Conservation (phyloP, 2,113 vertebrate genomes). For the Ginglymostoma cirratum region DNA sequence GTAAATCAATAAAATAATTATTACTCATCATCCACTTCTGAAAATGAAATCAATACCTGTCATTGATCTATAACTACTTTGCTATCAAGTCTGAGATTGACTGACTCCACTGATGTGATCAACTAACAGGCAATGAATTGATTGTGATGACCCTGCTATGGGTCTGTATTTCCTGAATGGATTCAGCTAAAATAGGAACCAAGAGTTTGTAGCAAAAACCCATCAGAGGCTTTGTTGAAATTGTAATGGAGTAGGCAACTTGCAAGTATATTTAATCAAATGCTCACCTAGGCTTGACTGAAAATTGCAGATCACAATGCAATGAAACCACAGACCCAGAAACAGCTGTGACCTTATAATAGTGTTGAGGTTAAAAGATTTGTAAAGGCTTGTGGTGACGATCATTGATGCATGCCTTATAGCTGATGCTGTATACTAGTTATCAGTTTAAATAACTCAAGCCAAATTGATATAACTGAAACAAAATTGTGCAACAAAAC, state of each 20-base stretch:
- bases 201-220: not conserved
- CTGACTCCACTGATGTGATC: not conserved
- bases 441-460: not conserved
- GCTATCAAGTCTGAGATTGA: not conserved
- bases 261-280: not conserved
- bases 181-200: not conserved
- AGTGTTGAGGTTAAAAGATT: not conserved
- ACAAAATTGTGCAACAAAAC: not conserved
- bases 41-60: not conserved
- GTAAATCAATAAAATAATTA: conserved; percentile 29
- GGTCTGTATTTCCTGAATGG: not conserved
- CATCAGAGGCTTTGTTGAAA: not conserved
- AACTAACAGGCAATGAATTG: conserved; percentile 7
- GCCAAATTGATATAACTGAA: not conserved
- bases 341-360: not conserved
- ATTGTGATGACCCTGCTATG: not conserved
- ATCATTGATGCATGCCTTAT: not conserved
- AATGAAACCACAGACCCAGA: not conserved
- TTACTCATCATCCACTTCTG: conserved; percentile 3
- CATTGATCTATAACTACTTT: not conserved
- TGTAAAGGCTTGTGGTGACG: not conserved
- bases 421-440: not conserved
- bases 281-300: conserved; percentile 4
- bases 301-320: not conserved
- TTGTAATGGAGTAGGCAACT: not conserved